phyloP scores from a whole-genome alignment of 2,797 vertebrate genomes.

The Sebastes flavidus region DNA sequence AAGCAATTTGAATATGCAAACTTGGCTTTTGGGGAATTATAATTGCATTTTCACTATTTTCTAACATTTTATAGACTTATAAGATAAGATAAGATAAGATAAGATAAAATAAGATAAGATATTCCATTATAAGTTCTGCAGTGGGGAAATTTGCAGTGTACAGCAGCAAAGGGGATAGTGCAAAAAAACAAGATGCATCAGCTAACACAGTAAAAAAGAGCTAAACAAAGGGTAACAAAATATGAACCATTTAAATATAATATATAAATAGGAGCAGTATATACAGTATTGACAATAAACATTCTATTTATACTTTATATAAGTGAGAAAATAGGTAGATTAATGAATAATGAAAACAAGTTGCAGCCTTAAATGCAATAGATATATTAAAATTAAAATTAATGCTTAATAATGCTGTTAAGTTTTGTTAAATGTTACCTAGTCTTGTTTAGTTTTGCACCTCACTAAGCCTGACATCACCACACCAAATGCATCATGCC shows the following conservation, averaged over 20 bases:
- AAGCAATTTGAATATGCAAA: neutral
- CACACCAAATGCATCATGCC: neutral
- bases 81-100: no score
- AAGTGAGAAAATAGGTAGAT: neutral
- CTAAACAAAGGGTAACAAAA: no score
- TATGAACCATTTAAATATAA: no score
- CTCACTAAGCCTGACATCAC: neutral
- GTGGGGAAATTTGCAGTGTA: no score
- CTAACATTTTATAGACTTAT: neutral
- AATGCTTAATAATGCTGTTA: neutral
- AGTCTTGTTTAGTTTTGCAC: neutral
- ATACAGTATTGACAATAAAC: no score
- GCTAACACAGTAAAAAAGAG: no score
- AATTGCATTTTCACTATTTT: neutral
- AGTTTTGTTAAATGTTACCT: neutral
- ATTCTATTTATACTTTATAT: no score
- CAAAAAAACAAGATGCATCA: no score
- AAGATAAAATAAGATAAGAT: no score
- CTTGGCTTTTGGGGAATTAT: neutral
- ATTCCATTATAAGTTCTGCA: no score
- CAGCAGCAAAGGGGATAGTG: no score
- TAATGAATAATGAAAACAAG: neutral
- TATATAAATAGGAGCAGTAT: no score
- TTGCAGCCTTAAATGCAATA: neutral
- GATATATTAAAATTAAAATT: neutral